Conservation (phyloP, 2,888 invertebrate genomes). For the Amphipyra berbera region DNA sequence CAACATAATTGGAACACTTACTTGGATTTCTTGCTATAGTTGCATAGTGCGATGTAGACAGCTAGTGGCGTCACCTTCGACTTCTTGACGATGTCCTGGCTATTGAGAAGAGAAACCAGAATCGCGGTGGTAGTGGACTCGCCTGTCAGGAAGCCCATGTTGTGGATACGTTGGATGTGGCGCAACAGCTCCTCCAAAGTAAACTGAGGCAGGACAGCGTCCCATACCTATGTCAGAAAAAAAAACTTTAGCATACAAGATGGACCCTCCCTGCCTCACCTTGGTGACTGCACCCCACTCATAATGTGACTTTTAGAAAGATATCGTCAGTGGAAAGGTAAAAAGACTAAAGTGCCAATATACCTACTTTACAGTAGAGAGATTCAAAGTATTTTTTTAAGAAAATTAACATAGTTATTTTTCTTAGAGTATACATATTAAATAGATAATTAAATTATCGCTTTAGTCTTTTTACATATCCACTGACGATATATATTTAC, state of each 20-base stretch:
- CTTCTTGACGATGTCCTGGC: slow-evolving; percentile 82
- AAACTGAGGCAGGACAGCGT: slow-evolving; percentile 89
- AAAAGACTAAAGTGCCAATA: too few relatives aligned
- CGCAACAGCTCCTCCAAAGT: slow-evolving; percentile 85
- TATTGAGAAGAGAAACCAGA: slow-evolving; percentile 86
- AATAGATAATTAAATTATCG: too few relatives aligned
- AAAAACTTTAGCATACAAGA: too few relatives aligned
- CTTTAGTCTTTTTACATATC: too few relatives aligned
- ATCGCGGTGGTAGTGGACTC: slow-evolving; percentile 86
- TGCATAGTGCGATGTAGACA: slow-evolving; percentile 89
- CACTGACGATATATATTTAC: too few relatives aligned
- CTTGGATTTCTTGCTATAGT: slow-evolving; percentile 91
- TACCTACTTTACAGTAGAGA: too few relatives aligned
- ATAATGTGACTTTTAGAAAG: background rate
- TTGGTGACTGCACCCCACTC: too few relatives aligned
- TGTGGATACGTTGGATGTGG: slow-evolving; percentile 91
- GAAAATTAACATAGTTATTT: too few relatives aligned
- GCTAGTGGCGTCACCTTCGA: slow-evolving; percentile 85
- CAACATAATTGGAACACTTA: slow-evolving; percentile 69
- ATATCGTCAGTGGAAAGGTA: too few relatives aligned
- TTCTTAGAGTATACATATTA: too few relatives aligned
- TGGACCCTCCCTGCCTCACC: too few relatives aligned
- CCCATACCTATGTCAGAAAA: slow-evolving; percentile 89
- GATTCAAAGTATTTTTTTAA: too few relatives aligned
- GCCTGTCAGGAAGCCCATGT: slow-evolving; percentile 89